These are phyloP conservation scores for Heliothis virescens DNA, from an alignment of 1,140 invertebrate species.

Conservation along the genomic window DNA sequence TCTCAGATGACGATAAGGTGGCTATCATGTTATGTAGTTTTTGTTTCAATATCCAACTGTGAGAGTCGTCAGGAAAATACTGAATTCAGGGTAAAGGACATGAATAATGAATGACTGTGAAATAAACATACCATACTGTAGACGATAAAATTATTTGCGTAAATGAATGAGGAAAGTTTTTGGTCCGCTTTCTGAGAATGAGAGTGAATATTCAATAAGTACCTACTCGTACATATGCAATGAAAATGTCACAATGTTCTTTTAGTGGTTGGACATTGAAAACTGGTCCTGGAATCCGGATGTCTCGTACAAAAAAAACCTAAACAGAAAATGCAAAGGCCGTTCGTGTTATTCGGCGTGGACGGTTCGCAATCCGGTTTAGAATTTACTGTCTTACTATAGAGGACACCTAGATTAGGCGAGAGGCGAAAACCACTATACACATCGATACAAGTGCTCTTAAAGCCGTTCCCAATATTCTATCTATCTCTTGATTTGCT, in stretches of 20 bases:
- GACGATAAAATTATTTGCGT: background rate
- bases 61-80: too few species aligned
- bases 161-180: too few species aligned
- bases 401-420: conserved; percentile 18
- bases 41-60: background rate
- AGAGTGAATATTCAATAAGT: too few species aligned
- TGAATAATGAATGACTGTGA: too few species aligned
- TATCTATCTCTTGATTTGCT: too few species aligned
- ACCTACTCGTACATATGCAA: too few species aligned
- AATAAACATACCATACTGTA: background rate
- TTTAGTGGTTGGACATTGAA: background rate
- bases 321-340: conserved; percentile 7
- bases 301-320: background rate
- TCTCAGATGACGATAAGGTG: background rate
- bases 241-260: too few species aligned
- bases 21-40: background rate
- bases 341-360: background rate
- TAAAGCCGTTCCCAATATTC: too few species aligned
- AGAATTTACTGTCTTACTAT: background rate
- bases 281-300: conserved; percentile 12
- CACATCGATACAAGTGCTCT: background rate
- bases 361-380: conserved; percentile 14
- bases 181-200: too few species aligned
- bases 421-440: background rate
- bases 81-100: too few species aligned